Conservation (phyloP, 2,797 vertebrate species). For the Vespertilio murinus region DNA sequence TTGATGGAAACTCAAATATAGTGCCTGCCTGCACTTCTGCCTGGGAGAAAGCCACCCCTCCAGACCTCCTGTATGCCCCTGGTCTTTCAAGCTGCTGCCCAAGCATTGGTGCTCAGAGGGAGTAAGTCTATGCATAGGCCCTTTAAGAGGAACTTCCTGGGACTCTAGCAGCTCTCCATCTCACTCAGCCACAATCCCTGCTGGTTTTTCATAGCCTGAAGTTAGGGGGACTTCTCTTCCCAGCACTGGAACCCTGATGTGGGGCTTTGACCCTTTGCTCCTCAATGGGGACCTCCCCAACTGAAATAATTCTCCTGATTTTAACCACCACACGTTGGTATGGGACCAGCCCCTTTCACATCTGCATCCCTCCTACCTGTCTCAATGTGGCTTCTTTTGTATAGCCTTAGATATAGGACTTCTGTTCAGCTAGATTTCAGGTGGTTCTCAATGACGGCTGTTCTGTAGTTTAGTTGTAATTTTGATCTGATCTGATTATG, state of each 20-base stretch:
- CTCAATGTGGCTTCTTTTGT: not conserved
- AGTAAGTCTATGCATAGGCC: not conserved
- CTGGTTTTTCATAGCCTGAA: not conserved
- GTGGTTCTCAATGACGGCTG: not conserved
- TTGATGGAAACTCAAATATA: not conserved
- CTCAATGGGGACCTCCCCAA: not conserved
- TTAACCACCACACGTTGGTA: not conserved
- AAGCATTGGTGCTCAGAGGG: not conserved
- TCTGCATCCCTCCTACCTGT: not conserved
- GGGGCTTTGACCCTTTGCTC: not conserved
- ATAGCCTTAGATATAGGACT: not conserved
- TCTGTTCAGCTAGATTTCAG: not conserved
- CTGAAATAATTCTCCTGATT: not conserved
- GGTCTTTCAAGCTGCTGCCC: not conserved
- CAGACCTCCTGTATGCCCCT: not conserved
- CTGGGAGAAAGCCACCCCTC: not conserved
- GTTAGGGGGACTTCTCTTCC: not conserved
- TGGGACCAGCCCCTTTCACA: not conserved
- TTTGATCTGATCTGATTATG: not conserved
- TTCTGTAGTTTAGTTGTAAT: not conserved
- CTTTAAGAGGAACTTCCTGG: not conserved
- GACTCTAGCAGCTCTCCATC: not conserved
- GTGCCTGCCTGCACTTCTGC: not conserved
- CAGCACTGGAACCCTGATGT: not conserved
- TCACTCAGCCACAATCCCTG: not conserved